These are phyloP conservation scores for Zaprionus capensis DNA, from an alignment of 1,140 invertebrate species.

Conservation along the genomic window DNA sequence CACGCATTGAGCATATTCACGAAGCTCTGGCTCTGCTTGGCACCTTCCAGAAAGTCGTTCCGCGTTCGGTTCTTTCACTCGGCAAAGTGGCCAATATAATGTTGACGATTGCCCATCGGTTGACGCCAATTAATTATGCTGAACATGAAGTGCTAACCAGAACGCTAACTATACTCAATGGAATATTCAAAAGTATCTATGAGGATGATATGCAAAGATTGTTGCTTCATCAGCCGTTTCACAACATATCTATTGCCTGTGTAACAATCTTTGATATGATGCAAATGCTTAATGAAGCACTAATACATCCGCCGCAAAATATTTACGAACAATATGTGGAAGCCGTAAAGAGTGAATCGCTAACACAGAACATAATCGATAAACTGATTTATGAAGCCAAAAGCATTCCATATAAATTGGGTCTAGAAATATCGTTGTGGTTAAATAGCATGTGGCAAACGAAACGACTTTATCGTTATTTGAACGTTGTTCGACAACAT, in stretches of 20 bases:
- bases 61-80: not conserved
- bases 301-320: slow-evolving; percentile 10
- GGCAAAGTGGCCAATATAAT: slow-evolving; percentile 53
- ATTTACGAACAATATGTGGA: slow-evolving; percentile 20
- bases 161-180: slow-evolving; percentile 8
- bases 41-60: not conserved
- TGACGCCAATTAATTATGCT: slow-evolving; percentile 4
- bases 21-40: slow-evolving; percentile 1
- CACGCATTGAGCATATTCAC: not conserved
- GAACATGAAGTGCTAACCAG: slow-evolving; percentile 3
- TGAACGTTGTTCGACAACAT: not conserved
- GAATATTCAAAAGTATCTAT: slow-evolving; percentile 18
- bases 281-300: not conserved
- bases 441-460: slow-evolving; percentile 42
- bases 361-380: slow-evolving; percentile 17
- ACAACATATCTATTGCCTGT: slow-evolving; percentile 15
- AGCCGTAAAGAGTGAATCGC: not conserved
- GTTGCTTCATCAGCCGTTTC: slow-evolving; percentile 16
- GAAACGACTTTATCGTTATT: slow-evolving; percentile 31
- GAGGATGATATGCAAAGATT: not conserved
- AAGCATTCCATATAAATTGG: not conserved
- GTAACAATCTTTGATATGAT: slow-evolving; percentile 29
- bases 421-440: slow-evolving; percentile 18
- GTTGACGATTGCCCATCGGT: slow-evolving; percentile 20
- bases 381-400: not conserved